Conservation (phyloP, 2,113 vertebrate species). For the Cyanoderma ruficeps region DNA sequence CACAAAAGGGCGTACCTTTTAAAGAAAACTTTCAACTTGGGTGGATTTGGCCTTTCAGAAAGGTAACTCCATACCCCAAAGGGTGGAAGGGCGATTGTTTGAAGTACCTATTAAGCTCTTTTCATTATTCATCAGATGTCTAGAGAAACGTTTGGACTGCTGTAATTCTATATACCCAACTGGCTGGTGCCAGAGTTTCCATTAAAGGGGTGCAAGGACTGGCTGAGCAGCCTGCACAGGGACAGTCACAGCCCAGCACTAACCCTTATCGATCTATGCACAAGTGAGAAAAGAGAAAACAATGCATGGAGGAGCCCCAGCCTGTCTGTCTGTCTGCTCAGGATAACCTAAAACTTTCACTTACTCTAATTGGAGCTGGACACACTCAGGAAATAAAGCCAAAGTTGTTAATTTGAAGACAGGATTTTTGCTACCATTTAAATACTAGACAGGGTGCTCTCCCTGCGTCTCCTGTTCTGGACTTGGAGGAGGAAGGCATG, state of each 20-base stretch:
- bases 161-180: conserved; percentile 45
- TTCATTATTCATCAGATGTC: conserved; percentile 52
- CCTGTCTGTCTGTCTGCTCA: not conserved
- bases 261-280: not conserved
- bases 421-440: not conserved
- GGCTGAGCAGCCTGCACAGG: not conserved
- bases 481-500: not conserved
- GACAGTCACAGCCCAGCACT: not conserved
- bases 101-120: conserved; percentile 38
- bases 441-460: not conserved
- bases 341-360: not conserved
- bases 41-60: not conserved
- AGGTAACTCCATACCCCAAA: not conserved
- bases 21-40: not conserved
- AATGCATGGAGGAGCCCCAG: not conserved
- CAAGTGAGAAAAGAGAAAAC: not conserved
- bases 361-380: not conserved
- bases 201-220: conserved; percentile 36
- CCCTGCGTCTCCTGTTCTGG: not conserved
- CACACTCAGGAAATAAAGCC: not conserved
- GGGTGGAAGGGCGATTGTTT: not conserved
- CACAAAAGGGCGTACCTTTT: not conserved
- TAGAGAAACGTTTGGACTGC: conserved; percentile 51
- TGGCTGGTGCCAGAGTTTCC: conserved; percentile 17
- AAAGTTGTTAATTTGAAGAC: not conserved